Evolutionary conservation across 1,140 invertebrate species (phyloP), one percentile per base, ranked within the genome.

Genomic region (Homarus americanus): DNA sequence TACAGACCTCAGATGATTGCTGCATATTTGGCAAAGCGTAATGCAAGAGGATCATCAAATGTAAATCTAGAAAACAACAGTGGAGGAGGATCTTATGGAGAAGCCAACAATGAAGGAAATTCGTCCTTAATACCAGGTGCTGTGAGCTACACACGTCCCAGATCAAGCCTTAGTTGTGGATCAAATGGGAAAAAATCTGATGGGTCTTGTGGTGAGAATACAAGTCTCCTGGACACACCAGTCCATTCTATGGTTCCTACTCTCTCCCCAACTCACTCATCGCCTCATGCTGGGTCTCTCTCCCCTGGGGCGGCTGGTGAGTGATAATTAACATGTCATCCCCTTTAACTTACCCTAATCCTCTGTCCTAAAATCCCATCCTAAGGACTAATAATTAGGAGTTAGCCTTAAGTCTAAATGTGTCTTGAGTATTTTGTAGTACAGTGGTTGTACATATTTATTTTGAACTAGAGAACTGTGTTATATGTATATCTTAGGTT

Each of bases 191-290:
- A 82, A 72, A 82, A 63, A 28, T 44, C 32, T 53, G 82, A 90
- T 32, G 88, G 88, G 80, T 90, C 80, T 44, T 72, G 88, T 40
- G 88, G 88, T 90, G 88, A 90, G 88, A 84, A 84, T 41, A 84
- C 80, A 53, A 90, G 88, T 75, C 88, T 90, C 40, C 88, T 90
- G 88, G 88, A 90, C 80, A 90, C 88, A 66, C 88, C 88, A 53
- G 88, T 90, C 73, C 88, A 76, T 66, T 83, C 82, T 90, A 75
- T 75, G 88, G 88, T 83, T 58, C 88, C 88, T 72, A 90, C 88
- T 84, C 88, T 90, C 72, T 90, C 88, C 34, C 88, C 88, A 83
- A 90, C 88, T 90, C 88, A 90, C 73, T 83, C 88, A 38, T 90
- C 66, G 73, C 88, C 88, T 32, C 88, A 83, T 58, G 79, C 88